Conservation (phyloP, 2,113 vertebrate species). For the Lichenostomus cassidix region DNA sequence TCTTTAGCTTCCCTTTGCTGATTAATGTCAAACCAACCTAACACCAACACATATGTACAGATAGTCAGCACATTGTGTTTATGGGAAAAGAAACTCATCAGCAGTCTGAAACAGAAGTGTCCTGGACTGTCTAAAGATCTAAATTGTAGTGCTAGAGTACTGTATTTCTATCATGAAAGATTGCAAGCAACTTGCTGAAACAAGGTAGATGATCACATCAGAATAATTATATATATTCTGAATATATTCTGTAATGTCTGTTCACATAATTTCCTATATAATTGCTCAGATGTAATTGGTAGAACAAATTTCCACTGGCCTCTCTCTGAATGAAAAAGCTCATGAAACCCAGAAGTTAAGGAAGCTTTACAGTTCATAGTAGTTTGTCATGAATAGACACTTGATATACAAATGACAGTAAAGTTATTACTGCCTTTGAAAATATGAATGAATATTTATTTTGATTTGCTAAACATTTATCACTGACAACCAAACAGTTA, state of each 20-base stretch:
- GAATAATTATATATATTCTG: too few relatives aligned
- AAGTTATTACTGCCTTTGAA: not conserved
- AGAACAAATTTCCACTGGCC: not conserved
- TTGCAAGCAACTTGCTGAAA: not conserved
- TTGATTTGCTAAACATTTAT: conserved; percentile 40
- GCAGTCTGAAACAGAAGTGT: not conserved
- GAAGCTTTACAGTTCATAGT: not conserved
- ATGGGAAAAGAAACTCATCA: not conserved
- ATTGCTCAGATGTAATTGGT: not conserved
- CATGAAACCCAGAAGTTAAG: not conserved
- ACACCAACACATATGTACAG: not conserved
- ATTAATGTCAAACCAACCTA: not conserved
- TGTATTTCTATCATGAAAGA: not conserved
- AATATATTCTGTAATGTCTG: not conserved
- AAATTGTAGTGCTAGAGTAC: not conserved
- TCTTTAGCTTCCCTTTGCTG: not conserved
- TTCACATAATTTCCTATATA: not conserved
- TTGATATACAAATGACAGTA: not conserved
- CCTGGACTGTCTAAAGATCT: not conserved
- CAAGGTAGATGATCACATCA: not conserved
- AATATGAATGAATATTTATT: not conserved
- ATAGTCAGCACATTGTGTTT: not conserved
- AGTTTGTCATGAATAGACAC: not conserved
- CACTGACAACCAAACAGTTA: not conserved
- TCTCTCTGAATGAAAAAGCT: not conserved